A percentile compares a stretch with the other conserved stretches of the same genome.
Evolutionary conservation across 2,888 invertebrate genomes (phyloP).

Genomic region (Spilarctia lutea): DNA sequence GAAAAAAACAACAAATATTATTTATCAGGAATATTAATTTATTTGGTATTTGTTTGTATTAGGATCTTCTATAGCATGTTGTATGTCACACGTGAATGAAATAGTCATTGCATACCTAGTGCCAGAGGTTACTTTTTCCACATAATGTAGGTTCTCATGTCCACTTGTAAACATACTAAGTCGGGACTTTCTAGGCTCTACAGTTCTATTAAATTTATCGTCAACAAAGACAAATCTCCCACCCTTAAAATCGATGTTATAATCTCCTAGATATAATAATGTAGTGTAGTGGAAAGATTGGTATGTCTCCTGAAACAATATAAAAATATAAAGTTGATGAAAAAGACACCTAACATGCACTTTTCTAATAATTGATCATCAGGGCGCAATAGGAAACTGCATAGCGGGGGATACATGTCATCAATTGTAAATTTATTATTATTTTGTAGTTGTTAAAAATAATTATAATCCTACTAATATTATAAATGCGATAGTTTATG

Average conservation of each 20-base stretch:
- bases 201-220: slow-evolving; percentile 87
- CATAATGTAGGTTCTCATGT: slow-evolving; percentile 93
- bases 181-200: slow-evolving; percentile 92
- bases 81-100: slow-evolving; percentile 93
- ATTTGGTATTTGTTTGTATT: slow-evolving; percentile 62
- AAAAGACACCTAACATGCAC: background rate
- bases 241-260: slow-evolving; percentile 91
- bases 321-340: background rate
- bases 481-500: too few relatives aligned
- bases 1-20: background rate
- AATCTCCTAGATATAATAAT: slow-evolving; percentile 92
- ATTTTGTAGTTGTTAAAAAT: too few relatives aligned
- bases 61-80: slow-evolving; percentile 88
- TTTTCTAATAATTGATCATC: background rate
- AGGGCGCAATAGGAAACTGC: background rate
- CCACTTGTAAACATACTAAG: slow-evolving; percentile 96
- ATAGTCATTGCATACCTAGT: slow-evolving; percentile 93
- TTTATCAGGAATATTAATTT: slow-evolving; percentile 48
- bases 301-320: slow-evolving; percentile 90
- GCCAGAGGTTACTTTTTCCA: slow-evolving; percentile 92
- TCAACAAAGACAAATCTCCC: slow-evolving; percentile 94
- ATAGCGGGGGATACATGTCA: too few relatives aligned
- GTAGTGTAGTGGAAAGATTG: slow-evolving; percentile 95
- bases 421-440: too few relatives aligned
- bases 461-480: too few relatives aligned